Base-by-base conservation (phyloP, 1,140 invertebrate genomes). In the Plodia interpunctella region DNA sequence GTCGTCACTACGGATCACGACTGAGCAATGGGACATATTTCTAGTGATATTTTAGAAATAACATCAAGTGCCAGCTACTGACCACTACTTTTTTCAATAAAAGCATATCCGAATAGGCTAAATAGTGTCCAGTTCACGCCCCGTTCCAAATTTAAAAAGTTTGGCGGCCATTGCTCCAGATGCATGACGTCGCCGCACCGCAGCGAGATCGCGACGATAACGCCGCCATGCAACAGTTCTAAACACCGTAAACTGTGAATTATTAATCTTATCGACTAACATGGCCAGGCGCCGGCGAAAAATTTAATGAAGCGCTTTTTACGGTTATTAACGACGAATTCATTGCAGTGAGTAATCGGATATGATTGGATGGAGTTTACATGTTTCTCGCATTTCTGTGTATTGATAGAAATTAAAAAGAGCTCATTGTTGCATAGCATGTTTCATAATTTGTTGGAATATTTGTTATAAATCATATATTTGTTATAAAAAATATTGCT, bases 161-260 rank as follows among this genome's bases (percentile, higher is more conserved):
- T 44, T 44, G 38, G 5, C 51, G 51, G 8, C 8, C 51, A 53
- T 18, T 25, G 51, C 20, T 25, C 38, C 38, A 50, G 77, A 76
- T 83, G 80, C 76, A 80, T 78, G 76, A 75, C 74, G 63, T 67
- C 79, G 78, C 72, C 85, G 83, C 83, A 82, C 79, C 71, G 73
- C 74, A 30, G 51, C 60, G 64, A 78, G 82, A 88, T 86, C 68
- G 72, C 49, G 13, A 25, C 74, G 86, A 88, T 88, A 83, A 78
- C 68, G 65, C 62, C 58, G 62, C 76, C 80, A 83, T 86, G 82
- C 85, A 87, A 87, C 83, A 65, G 73, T 72, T 66, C 72, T 87
- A 87, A 88, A 80, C 85, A 83, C 78, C 82, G 85, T 85, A 80
- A 87, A 85, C 83, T 80, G 80, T 88, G 84, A 87, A 88, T 88